phyloP scores from a whole-genome alignment of 1,140 invertebrate species.

The Scylla paramamosain region DNA sequence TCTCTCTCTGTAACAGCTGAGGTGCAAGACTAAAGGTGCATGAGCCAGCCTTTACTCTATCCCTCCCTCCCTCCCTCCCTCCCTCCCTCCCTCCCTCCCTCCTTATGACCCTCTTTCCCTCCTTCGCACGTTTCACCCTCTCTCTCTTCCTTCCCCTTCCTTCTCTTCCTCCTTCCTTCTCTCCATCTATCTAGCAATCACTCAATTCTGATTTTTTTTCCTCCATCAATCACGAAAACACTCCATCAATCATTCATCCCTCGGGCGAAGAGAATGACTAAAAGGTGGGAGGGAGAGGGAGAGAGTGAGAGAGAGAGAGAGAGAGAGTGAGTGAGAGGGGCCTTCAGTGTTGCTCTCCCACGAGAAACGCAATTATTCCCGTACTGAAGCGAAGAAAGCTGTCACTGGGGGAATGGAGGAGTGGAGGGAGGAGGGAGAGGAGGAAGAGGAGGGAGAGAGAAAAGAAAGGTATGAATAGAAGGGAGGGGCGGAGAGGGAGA shows the following conservation, averaged over 20 bases:
- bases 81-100: not conserved
- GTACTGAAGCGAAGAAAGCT: not conserved
- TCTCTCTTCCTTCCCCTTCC: not conserved
- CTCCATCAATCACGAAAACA: not conserved
- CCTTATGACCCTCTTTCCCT: not conserved
- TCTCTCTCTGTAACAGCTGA: not conserved
- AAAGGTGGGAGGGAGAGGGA: not conserved
- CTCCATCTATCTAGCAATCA: not conserved
- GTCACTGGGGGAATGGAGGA: not conserved
- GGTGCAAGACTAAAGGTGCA: conserved; percentile 1
- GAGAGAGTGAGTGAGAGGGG: not conserved
- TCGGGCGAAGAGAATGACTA: not conserved
- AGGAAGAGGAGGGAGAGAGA: not conserved
- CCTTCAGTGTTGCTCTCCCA: not conserved
- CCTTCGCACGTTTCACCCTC: not conserved
- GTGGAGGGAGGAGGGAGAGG: not conserved
- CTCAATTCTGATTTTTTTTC: not conserved
- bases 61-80: not conserved
- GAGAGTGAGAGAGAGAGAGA: no score
- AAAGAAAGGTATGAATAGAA: not conserved
- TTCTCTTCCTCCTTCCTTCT: not conserved
- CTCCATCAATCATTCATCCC: no score
- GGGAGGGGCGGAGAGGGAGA: no score
- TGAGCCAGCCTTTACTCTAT: not conserved
- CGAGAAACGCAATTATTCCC: not conserved